A percentile compares a stretch with the other conserved stretches of the same genome.
Evolutionary conservation across 2,113 vertebrate genomes (phyloP).

Genomic region (Sander vitreus): DNA sequence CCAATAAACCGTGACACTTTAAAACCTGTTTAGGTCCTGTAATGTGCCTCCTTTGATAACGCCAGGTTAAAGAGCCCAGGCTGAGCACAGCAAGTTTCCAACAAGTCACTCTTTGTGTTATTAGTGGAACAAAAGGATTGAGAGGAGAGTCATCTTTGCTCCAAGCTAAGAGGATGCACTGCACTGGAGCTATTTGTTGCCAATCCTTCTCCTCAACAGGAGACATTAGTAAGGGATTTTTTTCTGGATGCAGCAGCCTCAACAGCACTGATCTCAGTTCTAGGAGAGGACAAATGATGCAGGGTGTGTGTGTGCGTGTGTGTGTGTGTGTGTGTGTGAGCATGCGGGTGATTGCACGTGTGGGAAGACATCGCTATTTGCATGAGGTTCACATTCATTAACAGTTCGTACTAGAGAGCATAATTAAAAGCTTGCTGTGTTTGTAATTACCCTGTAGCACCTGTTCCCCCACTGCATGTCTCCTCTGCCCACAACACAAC

Average conservation of each 20-base stretch:
- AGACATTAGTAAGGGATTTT: background rate
- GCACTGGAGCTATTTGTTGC: constrained; percentile 16
- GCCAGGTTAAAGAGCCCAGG: constrained; percentile 27
- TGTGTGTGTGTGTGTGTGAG: background rate
- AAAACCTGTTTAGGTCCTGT: constrained; percentile 28
- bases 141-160: constrained; percentile 27
- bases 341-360: constrained; percentile 19
- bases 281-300: constrained; percentile 25
- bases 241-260: constrained; percentile 4
- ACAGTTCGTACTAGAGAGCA: constrained; percentile 76
- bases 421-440: constrained; percentile 84
- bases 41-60: constrained; percentile 33
- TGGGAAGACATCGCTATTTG: constrained; percentile 61
- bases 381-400: constrained; percentile 78
- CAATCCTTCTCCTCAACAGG: constrained; percentile 40
- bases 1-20: background rate
- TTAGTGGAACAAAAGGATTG: constrained; percentile 22
- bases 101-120: constrained; percentile 43
- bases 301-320: background rate
- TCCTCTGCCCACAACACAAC: constrained; percentile 57
- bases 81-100: constrained; percentile 40
- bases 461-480: constrained; percentile 64
- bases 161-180: constrained; percentile 21
- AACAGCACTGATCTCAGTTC: constrained; percentile 3
- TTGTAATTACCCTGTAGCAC: constrained; percentile 80